Conservation (phyloP, 2,113 vertebrate species). For the Paracanthobrama guichenoti region DNA sequence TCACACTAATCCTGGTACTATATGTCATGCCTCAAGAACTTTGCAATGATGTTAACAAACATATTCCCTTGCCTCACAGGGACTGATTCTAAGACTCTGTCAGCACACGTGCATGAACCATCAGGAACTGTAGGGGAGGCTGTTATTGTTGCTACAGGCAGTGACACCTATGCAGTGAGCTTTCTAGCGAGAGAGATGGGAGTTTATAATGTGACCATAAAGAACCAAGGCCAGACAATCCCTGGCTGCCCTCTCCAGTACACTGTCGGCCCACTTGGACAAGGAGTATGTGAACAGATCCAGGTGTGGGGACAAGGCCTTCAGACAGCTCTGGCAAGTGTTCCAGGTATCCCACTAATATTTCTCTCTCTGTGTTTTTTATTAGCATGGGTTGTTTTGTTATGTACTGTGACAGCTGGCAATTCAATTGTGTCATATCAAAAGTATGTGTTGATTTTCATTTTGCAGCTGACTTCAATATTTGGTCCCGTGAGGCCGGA, state of each 20-base stretch:
- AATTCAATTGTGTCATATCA: background rate
- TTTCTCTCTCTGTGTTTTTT: background rate
- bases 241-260: background rate
- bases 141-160: constrained; percentile 76
- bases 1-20: background rate
- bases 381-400: background rate
- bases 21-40: background rate
- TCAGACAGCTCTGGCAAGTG: constrained; percentile 15
- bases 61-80: constrained; percentile 9
- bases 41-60: background rate
- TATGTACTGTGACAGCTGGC: background rate
- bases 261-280: constrained; percentile 12
- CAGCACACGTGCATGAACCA: constrained; percentile 81
- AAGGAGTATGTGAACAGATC: constrained; percentile 3
- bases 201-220: constrained; percentile 15
- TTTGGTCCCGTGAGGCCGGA: constrained; percentile 69
- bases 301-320: constrained; percentile 10
- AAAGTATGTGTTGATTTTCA: background rate
- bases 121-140: constrained; percentile 78
- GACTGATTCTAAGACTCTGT: constrained; percentile 79
- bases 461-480: constrained; percentile 34
- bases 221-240: background rate
- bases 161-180: constrained; percentile 77
- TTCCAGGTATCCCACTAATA: constrained; percentile 19
- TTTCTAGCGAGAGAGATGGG: constrained; percentile 16